Percentiles rank a stretch among this genome's conserved stretches.
phyloP scores from a whole-genome alignment of 2,113 vertebrate genomes.

The Hyaena hyaena region DNA sequence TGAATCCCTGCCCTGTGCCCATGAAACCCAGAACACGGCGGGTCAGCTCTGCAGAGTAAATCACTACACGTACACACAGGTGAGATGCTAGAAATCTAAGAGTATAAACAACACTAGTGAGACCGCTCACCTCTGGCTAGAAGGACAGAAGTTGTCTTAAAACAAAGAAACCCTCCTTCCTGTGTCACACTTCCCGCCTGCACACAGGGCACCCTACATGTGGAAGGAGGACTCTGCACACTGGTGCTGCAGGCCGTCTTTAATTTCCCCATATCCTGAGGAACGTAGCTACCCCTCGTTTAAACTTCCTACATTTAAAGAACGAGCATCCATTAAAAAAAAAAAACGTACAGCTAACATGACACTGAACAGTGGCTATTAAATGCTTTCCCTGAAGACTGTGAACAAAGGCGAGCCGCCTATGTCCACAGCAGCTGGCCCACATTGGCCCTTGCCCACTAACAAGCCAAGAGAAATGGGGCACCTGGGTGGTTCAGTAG shows the following conservation, averaged over 20 bases:
- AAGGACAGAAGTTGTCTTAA: not conserved
- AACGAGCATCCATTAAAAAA: not conserved
- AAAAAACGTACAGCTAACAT: not conserved
- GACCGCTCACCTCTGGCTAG: too few relatives aligned
- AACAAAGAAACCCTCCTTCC: not conserved
- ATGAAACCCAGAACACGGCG: not conserved
- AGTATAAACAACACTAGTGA: not conserved
- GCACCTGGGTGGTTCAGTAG: too few relatives aligned
- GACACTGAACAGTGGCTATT: not conserved
- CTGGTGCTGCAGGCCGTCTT: too few relatives aligned
- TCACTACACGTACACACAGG: too few relatives aligned
- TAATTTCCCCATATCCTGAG: not conserved
- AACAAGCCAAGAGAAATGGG: not conserved
- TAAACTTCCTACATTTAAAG: not conserved
- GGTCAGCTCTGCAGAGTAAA: not conserved
- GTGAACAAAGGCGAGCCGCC: not conserved
- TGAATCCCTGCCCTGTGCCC: not conserved
- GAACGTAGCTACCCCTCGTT: not conserved
- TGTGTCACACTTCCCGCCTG: not conserved
- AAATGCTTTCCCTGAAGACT: not conserved
- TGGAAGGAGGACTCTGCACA: not conserved
- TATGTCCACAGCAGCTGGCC: not conserved
- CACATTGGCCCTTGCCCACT: not conserved
- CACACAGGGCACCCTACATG: not conserved
- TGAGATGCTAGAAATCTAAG: not conserved